Conservation (phyloP, 2,113 vertebrate genomes). For the Chaenogobius annularis region DNA sequence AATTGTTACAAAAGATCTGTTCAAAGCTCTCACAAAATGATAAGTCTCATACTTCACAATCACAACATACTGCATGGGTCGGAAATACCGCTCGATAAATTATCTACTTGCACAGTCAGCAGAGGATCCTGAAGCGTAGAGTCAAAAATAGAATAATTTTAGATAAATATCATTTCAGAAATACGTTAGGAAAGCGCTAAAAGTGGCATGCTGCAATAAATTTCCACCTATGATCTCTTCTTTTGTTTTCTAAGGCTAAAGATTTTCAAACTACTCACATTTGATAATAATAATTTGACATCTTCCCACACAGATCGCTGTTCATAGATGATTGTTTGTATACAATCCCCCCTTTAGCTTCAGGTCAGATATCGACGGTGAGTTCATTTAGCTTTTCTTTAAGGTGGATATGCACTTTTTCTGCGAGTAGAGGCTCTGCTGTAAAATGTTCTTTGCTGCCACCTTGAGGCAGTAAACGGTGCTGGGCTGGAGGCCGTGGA, state of each 20-base stretch:
- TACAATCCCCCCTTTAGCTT: neutral
- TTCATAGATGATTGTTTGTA: neutral
- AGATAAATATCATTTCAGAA: constrained; percentile 11
- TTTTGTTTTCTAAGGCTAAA: constrained; percentile 4
- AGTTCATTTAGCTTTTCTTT: neutral
- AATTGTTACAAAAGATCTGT: constrained; percentile 6
- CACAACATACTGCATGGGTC: constrained; percentile 6
- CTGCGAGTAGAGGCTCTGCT: neutral
- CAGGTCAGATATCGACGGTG: neutral
- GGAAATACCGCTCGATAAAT: constrained; percentile 3
- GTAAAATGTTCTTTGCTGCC: neutral
- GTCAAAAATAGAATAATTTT: constrained; percentile 7
- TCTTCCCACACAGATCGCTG: neutral
- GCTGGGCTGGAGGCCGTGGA: neutral
- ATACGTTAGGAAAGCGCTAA: neutral
- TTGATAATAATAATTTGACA: neutral
- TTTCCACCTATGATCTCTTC: neutral
- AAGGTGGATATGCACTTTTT: neutral
- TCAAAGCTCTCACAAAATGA: constrained; percentile 12
- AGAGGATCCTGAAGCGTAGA: neutral
- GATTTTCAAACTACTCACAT: constrained; percentile 12
- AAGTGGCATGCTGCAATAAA: constrained; percentile 2
- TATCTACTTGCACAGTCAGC: constrained; percentile 5
- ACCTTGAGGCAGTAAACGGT: neutral
- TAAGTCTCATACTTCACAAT: neutral